A percentile compares a stretch with the other conserved stretches of the same genome.
phyloP scores from a whole-genome alignment of 2,888 invertebrate species.

The Fissipunctia ypsillon region DNA sequence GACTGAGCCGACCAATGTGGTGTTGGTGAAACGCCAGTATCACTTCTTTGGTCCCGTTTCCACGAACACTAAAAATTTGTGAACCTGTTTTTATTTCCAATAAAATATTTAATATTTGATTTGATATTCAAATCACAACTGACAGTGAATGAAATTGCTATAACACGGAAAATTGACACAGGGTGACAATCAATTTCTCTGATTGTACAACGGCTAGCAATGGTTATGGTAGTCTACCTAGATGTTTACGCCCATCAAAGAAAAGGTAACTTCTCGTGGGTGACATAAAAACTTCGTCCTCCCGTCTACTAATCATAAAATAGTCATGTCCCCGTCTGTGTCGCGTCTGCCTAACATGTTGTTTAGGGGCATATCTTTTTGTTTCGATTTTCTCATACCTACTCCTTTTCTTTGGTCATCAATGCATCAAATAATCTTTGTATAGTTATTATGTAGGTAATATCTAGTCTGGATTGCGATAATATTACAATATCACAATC shows the following conservation, averaged over 20 bases:
- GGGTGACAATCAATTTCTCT: background rate
- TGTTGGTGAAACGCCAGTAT: too few relatives aligned
- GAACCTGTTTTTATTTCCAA: too few relatives aligned
- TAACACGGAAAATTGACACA: background rate
- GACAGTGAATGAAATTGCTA: background rate
- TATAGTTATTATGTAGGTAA: background rate
- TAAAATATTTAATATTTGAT: too few relatives aligned
- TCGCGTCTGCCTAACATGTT: conserved; percentile 24
- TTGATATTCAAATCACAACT: too few relatives aligned
- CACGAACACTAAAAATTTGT: too few relatives aligned
- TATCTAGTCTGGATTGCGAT: background rate
- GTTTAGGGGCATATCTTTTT: background rate
- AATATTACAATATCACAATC: background rate
- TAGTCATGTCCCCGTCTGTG: conserved; percentile 37
- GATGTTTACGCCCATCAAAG: conserved; percentile 14
- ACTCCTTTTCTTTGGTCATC: background rate
- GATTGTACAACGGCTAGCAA: background rate
- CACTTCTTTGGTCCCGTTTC: too few relatives aligned
- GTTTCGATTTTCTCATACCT: background rate
- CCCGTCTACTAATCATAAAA: conserved; percentile 38
- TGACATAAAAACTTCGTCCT: conserved; percentile 37
- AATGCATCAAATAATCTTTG: background rate
- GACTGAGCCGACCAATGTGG: too few relatives aligned
- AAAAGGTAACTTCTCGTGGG: conserved; percentile 29
- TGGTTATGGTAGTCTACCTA: background rate